Evolutionary conservation across 2,797 vertebrate genomes (phyloP).

Genomic region (Pogoniulus pusillus): DNA sequence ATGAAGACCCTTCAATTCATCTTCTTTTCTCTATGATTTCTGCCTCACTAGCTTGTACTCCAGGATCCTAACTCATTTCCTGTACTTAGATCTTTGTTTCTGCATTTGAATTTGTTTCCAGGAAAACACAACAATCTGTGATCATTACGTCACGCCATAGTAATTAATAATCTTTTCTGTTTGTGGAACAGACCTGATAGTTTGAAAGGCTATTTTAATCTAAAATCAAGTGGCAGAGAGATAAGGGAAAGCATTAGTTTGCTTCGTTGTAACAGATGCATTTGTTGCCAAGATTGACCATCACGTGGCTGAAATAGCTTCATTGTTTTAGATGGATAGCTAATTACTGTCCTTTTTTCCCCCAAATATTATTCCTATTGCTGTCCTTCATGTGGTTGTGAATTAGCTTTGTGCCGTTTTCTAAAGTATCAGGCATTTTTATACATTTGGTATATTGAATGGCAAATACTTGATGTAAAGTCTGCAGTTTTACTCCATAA

Average conservation of each 20-base stretch:
- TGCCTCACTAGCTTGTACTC: not conserved
- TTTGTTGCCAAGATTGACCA: constrained; percentile 61
- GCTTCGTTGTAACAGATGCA: constrained; percentile 9
- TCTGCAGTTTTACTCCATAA: constrained; percentile 84
- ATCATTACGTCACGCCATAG: not conserved
- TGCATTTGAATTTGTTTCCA: constrained; percentile 1
- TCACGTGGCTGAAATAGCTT: constrained; percentile 40
- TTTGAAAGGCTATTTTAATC: constrained; percentile 54
- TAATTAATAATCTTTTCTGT: constrained; percentile 58
- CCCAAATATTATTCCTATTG: constrained; percentile 59
- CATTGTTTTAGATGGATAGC: constrained; percentile 58
- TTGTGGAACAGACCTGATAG: constrained; percentile 13
- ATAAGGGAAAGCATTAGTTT: not conserved
- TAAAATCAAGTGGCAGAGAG: constrained; percentile 24
- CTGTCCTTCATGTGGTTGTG: constrained; percentile 60
- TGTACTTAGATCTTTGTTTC: not conserved
- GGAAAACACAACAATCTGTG: constrained; percentile 14
- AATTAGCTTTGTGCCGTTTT: constrained; percentile 74
- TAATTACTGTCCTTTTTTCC: constrained; percentile 56
- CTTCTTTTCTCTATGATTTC: not conserved
- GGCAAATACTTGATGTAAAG: constrained; percentile 83
- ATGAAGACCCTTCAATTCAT: not conserved
- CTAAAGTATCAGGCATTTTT: constrained; percentile 79
- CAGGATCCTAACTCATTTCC: not conserved
- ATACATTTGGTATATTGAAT: constrained; percentile 79